A percentile compares a stretch with the other conserved stretches of the same genome.
phyloP scores from a whole-genome alignment of 2,797 vertebrate species.

The Mastacembelus armatus region DNA sequence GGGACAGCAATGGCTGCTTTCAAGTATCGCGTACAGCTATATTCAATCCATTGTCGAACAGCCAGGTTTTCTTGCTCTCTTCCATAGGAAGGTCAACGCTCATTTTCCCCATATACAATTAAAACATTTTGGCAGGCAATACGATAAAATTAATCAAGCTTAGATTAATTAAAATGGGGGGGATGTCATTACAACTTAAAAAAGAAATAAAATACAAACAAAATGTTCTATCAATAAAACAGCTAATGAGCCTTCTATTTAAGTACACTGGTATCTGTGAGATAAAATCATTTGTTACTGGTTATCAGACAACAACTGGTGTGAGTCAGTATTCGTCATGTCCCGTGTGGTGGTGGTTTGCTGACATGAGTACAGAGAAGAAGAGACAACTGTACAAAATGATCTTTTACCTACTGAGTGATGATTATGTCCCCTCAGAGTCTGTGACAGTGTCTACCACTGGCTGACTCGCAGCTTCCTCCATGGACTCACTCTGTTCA shows the following conservation, averaged over 20 bases:
- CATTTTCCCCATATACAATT: conserved; percentile 78
- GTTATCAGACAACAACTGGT: conserved; percentile 90
- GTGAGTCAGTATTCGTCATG: conserved; percentile 85
- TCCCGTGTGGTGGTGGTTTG: conserved; percentile 89
- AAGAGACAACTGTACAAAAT: conserved; percentile 99
- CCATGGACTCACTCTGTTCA: conserved; percentile 94
- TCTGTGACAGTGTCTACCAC: conserved; percentile 98
- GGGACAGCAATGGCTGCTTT: conserved; percentile 87
- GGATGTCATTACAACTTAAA: conserved; percentile 89
- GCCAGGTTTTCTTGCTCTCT: conserved; percentile 92
- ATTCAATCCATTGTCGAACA: conserved; percentile 87
- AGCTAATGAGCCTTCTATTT: conserved; percentile 95
- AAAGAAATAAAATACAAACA: conserved; percentile 87
- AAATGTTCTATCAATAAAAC: conserved; percentile 91
- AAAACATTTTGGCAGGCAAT: conserved; percentile 85
- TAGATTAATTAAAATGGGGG: conserved; percentile 78
- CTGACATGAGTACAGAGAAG: conserved; percentile 98
- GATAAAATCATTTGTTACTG: conserved; percentile 91
- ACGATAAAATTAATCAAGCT: conserved; percentile 77
- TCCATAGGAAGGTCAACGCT: conserved; percentile 97
- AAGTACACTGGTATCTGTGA: conserved; percentile 95
- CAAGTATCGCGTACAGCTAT: conserved; percentile 87
- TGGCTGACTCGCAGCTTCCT: conserved; percentile 97
- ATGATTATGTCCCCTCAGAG: conserved; percentile 99
- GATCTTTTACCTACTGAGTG: conserved; percentile 99